Evolutionary conservation across 2,888 invertebrate genomes (phyloP).

Genomic region (Andrena minutula): DNA sequence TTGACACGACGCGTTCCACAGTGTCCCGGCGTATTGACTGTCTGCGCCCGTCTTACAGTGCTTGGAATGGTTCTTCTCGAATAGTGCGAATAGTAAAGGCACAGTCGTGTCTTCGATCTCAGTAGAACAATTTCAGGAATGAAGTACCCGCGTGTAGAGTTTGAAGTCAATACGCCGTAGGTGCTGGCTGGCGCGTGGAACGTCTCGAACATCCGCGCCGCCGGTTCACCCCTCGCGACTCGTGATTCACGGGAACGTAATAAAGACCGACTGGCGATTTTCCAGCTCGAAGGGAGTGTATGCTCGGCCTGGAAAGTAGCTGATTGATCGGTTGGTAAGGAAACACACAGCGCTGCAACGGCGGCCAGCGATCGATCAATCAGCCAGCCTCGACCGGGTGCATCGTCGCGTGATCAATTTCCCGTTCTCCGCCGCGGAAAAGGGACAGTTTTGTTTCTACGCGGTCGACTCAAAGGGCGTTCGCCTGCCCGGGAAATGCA

Average conservation of each 20-base stretch:
- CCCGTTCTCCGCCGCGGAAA: conserved; percentile 13
- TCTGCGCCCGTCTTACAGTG: too few species aligned
- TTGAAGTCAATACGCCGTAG: neutral
- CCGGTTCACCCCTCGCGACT: neutral
- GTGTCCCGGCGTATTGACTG: neutral
- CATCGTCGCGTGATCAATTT: conserved; percentile 64
- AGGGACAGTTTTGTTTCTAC: conserved; percentile 18
- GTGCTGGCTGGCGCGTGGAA: neutral
- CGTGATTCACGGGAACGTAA: conserved; percentile 42
- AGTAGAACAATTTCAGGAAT: neutral
- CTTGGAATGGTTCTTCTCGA: too few species aligned
- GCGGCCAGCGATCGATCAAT: conserved; percentile 68
- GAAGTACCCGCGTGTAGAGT: neutral
- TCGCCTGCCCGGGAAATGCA: neutral
- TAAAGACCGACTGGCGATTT: conserved; percentile 67
- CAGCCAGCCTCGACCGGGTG: conserved; percentile 22
- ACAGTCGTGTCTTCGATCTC: neutral
- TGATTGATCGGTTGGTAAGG: conserved; percentile 69
- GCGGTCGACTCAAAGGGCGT: neutral
- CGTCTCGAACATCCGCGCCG: neutral
- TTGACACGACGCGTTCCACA: neutral
- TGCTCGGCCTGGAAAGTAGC: conserved; percentile 55
- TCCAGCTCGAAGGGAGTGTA: conserved; percentile 59
- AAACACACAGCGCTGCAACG: conserved; percentile 40
- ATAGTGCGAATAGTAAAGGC: neutral